phyloP scores from a whole-genome alignment of 2,797 vertebrate genomes.

The Anniella stebbinsi region DNA sequence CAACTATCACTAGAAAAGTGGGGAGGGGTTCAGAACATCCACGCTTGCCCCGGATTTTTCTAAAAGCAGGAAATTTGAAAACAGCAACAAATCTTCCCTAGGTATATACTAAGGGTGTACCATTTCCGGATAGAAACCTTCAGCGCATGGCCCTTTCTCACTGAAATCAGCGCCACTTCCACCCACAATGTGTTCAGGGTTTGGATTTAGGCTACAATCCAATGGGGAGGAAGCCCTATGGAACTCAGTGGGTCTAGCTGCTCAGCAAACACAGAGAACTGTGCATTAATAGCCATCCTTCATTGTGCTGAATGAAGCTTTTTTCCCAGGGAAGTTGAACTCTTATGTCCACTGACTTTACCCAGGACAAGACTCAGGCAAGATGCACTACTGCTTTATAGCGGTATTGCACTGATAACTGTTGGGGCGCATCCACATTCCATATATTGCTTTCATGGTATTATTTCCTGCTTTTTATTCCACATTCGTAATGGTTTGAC shows the following conservation, averaged over 20 bases:
- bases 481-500: no score
- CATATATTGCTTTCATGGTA: no score
- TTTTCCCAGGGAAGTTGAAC: background rate
- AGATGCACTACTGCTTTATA: no score
- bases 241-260: background rate
- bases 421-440: no score
- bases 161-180: background rate
- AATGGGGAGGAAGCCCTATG: background rate
- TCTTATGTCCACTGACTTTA: background rate
- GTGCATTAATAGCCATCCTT: background rate
- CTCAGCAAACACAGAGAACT: background rate
- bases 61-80: no score
- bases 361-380: background rate
- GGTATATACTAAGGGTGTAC: background rate
- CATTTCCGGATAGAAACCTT: background rate
- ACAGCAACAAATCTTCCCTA: background rate
- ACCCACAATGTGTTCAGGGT: background rate
- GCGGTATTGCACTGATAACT: no score
- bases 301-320: no score
- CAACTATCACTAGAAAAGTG: background rate
- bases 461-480: no score
- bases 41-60: background rate
- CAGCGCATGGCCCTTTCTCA: background rate
- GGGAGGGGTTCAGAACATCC: no score
- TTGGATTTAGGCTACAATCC: background rate